These are phyloP conservation scores for Bombus polaris DNA, from an alignment of 1,140 invertebrate species.

Conservation along the genomic window DNA sequence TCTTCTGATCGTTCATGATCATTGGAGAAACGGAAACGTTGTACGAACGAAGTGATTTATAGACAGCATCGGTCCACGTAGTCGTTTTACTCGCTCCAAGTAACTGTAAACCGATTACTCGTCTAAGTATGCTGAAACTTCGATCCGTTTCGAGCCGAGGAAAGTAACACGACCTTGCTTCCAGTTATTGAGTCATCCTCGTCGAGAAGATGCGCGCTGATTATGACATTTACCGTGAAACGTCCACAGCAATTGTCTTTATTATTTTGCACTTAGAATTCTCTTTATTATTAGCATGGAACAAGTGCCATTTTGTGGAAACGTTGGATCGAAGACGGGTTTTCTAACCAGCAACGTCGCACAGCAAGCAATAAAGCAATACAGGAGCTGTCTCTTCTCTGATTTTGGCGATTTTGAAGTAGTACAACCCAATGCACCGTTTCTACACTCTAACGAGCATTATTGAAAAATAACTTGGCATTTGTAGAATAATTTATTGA, in stretches of 20 bases:
- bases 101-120: neutral
- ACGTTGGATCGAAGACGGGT: rapidly evolving
- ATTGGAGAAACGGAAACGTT: neutral
- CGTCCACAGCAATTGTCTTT: neutral
- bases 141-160: too few species aligned
- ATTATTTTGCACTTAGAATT: too few species aligned
- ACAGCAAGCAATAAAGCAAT: too few species aligned
- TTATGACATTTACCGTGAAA: neutral
- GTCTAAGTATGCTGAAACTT: neutral
- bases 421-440: too few species aligned
- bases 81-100: neutral
- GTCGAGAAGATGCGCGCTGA: neutral
- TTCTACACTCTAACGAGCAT: too few species aligned
- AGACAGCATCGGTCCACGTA: neutral
- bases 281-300: too few species aligned
- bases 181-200: neutral
- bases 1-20: neutral
- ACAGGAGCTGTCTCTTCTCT: too few species aligned
- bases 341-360: too few species aligned
- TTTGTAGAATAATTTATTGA: too few species aligned
- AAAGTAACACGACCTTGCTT: neutral
- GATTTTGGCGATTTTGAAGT: too few species aligned
- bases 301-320: too few species aligned
- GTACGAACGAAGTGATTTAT: neutral
- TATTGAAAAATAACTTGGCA: too few species aligned